Percentiles rank a stretch among this genome's conserved stretches.
Conservation (phyloP, 2,113 vertebrate genomes). For the Pachypanchax playfairii region DNA sequence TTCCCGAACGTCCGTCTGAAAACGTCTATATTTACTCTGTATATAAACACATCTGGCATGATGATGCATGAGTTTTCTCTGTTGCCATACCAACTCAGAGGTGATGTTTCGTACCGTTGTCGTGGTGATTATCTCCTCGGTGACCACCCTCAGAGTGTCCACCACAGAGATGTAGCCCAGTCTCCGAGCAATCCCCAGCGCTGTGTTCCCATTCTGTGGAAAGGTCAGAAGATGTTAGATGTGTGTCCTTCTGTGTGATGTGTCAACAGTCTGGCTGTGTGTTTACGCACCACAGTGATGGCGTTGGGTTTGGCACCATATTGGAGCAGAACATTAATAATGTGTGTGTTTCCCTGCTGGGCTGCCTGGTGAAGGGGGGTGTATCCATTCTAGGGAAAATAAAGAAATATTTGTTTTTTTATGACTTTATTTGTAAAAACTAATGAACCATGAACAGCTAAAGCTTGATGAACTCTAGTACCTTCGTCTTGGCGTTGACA, state of each 20-base stretch:
- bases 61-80: too few relatives aligned
- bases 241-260: not conserved
- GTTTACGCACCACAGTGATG: slow-evolving; percentile 86
- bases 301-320: slow-evolving; percentile 93
- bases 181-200: slow-evolving; percentile 90
- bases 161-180: slow-evolving; percentile 99
- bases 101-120: slow-evolving; percentile 86
- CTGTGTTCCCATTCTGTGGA: slow-evolving; percentile 94
- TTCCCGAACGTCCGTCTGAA: too few relatives aligned
- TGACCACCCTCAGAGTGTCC: slow-evolving; percentile 95
- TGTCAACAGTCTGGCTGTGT: not conserved
- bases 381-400: slow-evolving; percentile 87
- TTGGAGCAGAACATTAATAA: slow-evolving; percentile 94
- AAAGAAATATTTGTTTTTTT: not conserved
- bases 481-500: slow-evolving; percentile 95
- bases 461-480: slow-evolving; percentile 53
- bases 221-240: not conserved
- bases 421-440: not conserved
- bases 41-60: too few relatives aligned
- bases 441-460: not conserved
- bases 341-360: slow-evolving; percentile 97
- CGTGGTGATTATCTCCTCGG: slow-evolving; percentile 94
- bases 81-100: too few relatives aligned
- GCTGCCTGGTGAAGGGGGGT: slow-evolving; percentile 97
- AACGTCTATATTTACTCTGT: too few relatives aligned